These are phyloP conservation scores for Trachelipus rathkii DNA, from an alignment of 1,140 invertebrate genomes.

Conservation along the genomic window DNA sequence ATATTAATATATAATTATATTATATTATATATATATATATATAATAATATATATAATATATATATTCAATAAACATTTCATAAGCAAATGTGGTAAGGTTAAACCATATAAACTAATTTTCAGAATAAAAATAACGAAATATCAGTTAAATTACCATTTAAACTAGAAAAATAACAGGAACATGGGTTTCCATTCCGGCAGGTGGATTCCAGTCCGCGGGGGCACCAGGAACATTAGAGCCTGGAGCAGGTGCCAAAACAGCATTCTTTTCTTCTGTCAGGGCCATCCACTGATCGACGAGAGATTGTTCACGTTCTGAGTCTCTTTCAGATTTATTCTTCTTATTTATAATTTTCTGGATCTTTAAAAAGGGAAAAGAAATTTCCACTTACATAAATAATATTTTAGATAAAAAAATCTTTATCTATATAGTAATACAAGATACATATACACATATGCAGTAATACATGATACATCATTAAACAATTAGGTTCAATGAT, in stretches of 20 bases:
- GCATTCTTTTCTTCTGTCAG: constrained; percentile 95
- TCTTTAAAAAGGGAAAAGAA: constrained; percentile 35
- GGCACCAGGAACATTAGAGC: constrained; percentile 93
- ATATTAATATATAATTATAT: too few relatives aligned
- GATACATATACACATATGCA: too few relatives aligned
- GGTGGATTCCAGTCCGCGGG: constrained; percentile 83
- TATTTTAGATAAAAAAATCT: too few relatives aligned
- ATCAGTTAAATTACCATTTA: constrained; percentile 66
- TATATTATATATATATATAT: too few relatives aligned
- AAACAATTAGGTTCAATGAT: too few relatives aligned
- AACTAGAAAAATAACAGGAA: constrained; percentile 93
- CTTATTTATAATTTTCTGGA: constrained; percentile 47
- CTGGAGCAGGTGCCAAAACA: constrained; percentile 87
- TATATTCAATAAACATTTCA: too few relatives aligned
- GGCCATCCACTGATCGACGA: constrained; percentile 92
- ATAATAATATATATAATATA: background rate
- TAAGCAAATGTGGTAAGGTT: too few relatives aligned
- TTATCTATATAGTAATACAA: too few relatives aligned
- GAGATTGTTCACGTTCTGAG: constrained; percentile 83
- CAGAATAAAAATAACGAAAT: too few relatives aligned
- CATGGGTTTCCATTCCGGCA: constrained; percentile 87
- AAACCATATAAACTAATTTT: too few relatives aligned
- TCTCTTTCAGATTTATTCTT: constrained; percentile 86
- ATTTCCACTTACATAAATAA: too few relatives aligned
- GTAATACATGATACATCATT: too few relatives aligned